Base-by-base conservation (phyloP, 2,113 vertebrate genomes). In the Cyphomyrus plagiostoma region DNA sequence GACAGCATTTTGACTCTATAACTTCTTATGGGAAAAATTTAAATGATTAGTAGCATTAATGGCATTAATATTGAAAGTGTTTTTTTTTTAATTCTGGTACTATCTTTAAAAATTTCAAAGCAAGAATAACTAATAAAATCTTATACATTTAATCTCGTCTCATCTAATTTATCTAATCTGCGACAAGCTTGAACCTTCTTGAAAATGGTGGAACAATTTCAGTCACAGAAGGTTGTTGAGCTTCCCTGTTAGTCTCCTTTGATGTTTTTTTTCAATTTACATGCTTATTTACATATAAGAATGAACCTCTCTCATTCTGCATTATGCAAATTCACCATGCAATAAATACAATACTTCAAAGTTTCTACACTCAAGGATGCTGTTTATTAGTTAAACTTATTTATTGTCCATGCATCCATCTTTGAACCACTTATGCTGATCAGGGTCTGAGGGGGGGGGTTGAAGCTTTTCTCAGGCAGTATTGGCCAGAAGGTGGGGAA, bases 201-300 rank as follows among this genome's bases (percentile, higher is more conserved):
- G 42, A 87, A 89, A 88, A 94, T 93, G 93, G 91, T 91, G 92
- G 90, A 92, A 88, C 88, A 91, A 91, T 94, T 94, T 91, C 91
- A 92, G 91, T 94, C 90, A 84, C 77, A 74, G 90, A 89, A 90
- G 89, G 91, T 90, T 92, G 89, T 89, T 90, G 89, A 91, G 92
- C 53, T 90, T 49, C 91, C 66, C 48, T 58, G 88, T 90, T 93
- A 93, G 94, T 94, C 93, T 92, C 87, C 86, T 90, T 89, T 89
- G 91, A 91, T 91, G 91, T 91, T 87, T 88, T 84, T 89, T 90
- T 30, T 91, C 90, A 88, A 91, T 90, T 87, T 52, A 86, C 46
- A 30, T 87, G 39, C 46, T 85, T 23, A 48, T 85, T 39, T 46
- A 62, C 50, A 53, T 53, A 87, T 30, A 48, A 70, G 90, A 88